phyloP scores from a whole-genome alignment of 2,888 invertebrate genomes.

The Pyrochroa serraticornis region DNA sequence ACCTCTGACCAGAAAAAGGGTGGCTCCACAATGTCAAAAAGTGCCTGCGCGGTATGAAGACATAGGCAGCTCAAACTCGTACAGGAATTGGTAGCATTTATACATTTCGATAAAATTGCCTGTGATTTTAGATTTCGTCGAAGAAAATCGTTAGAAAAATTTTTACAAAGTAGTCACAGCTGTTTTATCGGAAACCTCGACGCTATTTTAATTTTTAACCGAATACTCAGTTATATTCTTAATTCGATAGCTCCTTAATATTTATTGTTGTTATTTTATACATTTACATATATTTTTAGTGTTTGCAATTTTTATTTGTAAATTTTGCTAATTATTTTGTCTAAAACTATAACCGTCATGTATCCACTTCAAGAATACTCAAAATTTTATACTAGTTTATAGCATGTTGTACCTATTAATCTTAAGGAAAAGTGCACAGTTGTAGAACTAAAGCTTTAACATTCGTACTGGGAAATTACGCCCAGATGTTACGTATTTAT shows the following conservation, averaged over 20 bases:
- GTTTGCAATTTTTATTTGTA: not conserved
- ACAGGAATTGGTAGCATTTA: slow-evolving; percentile 19
- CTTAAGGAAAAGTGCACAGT: slow-evolving; percentile 25
- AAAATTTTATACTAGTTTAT: slow-evolving; percentile 7
- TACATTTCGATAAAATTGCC: slow-evolving; percentile 20
- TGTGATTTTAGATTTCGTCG: slow-evolving; percentile 15
- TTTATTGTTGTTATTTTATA: slow-evolving; percentile 18
- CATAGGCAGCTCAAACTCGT: slow-evolving; percentile 35
- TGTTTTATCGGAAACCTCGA: slow-evolving; percentile 16
- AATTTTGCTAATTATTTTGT: slow-evolving; percentile 1
- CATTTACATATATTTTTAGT: slow-evolving; percentile 6
- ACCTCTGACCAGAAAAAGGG: slow-evolving; percentile 58
- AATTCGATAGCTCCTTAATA: slow-evolving; percentile 1
- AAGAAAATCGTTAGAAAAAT: slow-evolving; percentile 1
- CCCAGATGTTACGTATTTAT: slow-evolving; percentile 21
- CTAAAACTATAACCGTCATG: not conserved
- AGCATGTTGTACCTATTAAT: slow-evolving; percentile 8
- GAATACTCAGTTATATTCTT: not conserved
- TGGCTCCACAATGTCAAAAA: slow-evolving; percentile 60
- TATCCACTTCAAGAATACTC: slow-evolving; percentile 18
- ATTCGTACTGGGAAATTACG: slow-evolving; percentile 26
- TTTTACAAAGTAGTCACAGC: slow-evolving; percentile 13
- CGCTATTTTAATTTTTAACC: slow-evolving; percentile 1
- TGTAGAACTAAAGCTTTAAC: slow-evolving; percentile 26
- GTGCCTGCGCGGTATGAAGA: slow-evolving; percentile 55